phyloP scores from a whole-genome alignment of 1,140 invertebrate species.

The Berghia stephanieae region DNA sequence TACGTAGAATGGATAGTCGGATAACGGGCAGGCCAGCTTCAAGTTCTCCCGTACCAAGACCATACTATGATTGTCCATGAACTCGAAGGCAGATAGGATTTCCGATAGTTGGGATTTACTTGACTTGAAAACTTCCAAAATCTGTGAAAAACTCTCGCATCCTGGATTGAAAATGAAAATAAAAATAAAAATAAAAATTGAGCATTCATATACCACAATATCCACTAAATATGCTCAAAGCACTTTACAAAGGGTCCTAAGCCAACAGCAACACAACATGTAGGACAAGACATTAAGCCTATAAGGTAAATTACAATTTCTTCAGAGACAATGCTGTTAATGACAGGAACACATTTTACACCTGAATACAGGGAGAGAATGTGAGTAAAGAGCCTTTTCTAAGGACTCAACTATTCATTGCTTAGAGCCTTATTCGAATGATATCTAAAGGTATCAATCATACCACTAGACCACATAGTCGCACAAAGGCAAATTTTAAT shows the following conservation, averaged over 20 bases:
- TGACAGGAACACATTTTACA: too few species aligned
- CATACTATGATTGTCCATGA: constrained; percentile 83
- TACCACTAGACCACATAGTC: too few species aligned
- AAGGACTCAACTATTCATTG: too few species aligned
- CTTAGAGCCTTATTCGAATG: background rate
- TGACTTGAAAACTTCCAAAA: constrained; percentile 78
- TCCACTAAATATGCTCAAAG: too few species aligned
- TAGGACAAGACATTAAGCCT: too few species aligned
- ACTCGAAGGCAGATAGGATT: constrained; percentile 92
- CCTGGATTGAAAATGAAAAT: constrained; percentile 68
- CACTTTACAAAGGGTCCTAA: too few species aligned
- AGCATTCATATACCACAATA: background rate
- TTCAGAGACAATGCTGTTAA: too few species aligned
- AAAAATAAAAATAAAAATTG: background rate
- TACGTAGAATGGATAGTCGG: constrained; percentile 83
- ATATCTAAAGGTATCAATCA: too few species aligned
- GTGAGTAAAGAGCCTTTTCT: too few species aligned
- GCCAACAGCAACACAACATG: too few species aligned
- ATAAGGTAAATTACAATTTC: too few species aligned
- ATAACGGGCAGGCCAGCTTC: constrained; percentile 71
- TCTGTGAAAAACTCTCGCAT: constrained; percentile 78
- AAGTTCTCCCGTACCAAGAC: constrained; percentile 72
- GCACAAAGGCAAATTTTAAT: background rate
- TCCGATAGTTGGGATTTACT: constrained; percentile 83
- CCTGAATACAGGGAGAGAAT: too few species aligned